Evolutionary conservation across 2,888 invertebrate genomes (phyloP).

Genomic region (Aproaerema taeniolella): DNA sequence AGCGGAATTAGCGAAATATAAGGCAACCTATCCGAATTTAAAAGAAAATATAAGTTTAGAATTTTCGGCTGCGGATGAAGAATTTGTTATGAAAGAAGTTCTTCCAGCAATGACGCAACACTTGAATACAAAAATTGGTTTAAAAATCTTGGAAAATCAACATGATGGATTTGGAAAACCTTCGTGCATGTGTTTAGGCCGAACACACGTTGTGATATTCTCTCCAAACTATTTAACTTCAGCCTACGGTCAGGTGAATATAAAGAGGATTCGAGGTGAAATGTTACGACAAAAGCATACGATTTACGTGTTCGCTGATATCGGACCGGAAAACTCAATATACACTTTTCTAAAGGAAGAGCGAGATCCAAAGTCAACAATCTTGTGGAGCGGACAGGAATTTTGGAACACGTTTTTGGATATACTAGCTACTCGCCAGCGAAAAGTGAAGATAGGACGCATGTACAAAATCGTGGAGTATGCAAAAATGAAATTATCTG

Average conservation of each 20-base stretch:
- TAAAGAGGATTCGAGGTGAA: slow-evolving; percentile 60
- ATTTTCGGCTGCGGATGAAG: no score
- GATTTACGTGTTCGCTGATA: slow-evolving; percentile 57
- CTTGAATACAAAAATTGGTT: slow-evolving; percentile 24
- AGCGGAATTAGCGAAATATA: no score
- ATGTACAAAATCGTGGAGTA: slow-evolving; percentile 19
- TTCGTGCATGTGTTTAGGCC: slow-evolving; percentile 30
- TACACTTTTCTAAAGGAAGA: slow-evolving; percentile 63
- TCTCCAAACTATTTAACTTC: slow-evolving; percentile 61
- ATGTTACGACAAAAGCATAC: slow-evolving; percentile 56
- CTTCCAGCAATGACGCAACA: slow-evolving; percentile 44
- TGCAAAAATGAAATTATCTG: slow-evolving; percentile 26
- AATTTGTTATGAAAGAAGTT: slow-evolving; percentile 54
- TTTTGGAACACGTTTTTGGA: slow-evolving; percentile 52
- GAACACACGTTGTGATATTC: slow-evolving; percentile 49
- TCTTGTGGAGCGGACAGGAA: slow-evolving; percentile 57
- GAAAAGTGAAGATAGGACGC: slow-evolving; percentile 19
- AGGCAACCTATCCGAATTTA: no score
- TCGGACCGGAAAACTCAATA: slow-evolving; percentile 61
- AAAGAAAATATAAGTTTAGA: no score
- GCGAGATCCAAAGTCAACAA: slow-evolving; percentile 44
- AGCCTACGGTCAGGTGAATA: slow-evolving; percentile 57
- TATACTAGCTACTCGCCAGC: slow-evolving; percentile 30
- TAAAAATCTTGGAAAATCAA: no score
- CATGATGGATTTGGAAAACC: slow-evolving; percentile 19